Percentiles rank a stretch among this genome's conserved stretches.
These are phyloP conservation scores for Dasyurus viverrinus DNA, from an alignment of 2,113 vertebrate species.

Conservation along the genomic window DNA sequence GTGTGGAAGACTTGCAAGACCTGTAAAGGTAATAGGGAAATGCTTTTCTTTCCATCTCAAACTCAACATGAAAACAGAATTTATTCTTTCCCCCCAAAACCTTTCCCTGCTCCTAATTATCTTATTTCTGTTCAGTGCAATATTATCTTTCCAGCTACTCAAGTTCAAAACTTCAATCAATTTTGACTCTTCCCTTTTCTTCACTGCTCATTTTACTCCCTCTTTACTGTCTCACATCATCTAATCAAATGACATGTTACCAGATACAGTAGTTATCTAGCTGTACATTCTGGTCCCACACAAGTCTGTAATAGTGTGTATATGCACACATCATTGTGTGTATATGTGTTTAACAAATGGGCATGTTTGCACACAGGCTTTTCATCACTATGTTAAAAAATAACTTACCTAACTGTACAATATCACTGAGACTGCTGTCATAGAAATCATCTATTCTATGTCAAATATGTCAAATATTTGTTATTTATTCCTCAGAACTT, in stretches of 20 bases:
- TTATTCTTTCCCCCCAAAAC: background rate
- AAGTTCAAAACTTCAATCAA: background rate
- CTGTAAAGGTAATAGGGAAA: background rate
- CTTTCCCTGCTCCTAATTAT: background rate
- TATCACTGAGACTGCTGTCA: background rate
- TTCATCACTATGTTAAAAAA: background rate
- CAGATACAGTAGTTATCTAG: constrained; percentile 45
- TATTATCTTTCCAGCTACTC: background rate
- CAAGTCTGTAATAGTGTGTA: background rate
- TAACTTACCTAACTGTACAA: constrained; percentile 22
- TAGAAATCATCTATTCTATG: constrained; percentile 16
- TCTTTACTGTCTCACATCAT: background rate
- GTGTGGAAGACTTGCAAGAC: constrained; percentile 2
- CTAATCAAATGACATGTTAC: constrained; percentile 54
- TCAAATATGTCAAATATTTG: background rate
- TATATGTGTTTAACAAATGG: constrained; percentile 20
- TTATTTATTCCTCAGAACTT: constrained; percentile 18
- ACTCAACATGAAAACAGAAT: background rate
- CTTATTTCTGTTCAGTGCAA: background rate
- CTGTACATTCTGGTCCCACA: constrained; percentile 40
- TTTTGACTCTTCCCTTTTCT: background rate
- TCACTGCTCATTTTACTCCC: background rate
- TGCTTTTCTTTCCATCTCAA: background rate
- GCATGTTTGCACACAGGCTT: background rate
- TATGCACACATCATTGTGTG: background rate